These are phyloP conservation scores for Metacarcinus magister DNA, from an alignment of 2,888 invertebrate genomes.

Conservation along the genomic window DNA sequence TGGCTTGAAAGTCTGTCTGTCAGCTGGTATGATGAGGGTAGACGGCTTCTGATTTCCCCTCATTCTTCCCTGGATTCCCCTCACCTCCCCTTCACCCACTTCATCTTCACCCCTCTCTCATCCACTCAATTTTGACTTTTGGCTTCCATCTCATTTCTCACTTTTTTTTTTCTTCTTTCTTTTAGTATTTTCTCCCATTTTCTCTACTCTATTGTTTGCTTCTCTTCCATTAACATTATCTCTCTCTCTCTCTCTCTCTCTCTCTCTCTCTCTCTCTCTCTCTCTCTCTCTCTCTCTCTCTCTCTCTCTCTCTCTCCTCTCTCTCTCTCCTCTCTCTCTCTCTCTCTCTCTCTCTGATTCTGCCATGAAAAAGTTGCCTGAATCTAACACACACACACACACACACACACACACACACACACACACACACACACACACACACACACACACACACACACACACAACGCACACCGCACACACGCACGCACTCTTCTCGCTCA, in stretches of 20 bases:
- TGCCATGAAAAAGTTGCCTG: too few relatives aligned
- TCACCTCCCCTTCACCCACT: neutral
- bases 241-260: neutral
- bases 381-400: too few relatives aligned
- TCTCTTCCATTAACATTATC: neutral
- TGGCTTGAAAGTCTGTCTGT: neutral
- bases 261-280: neutral
- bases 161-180: too few relatives aligned
- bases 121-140: too few relatives aligned
- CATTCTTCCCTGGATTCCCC: neutral
- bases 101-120: neutral
- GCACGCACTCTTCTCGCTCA: neutral
- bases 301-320: neutral
- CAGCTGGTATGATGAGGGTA: neutral
- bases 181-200: too few relatives aligned
- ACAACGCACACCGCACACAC: too few relatives aligned
- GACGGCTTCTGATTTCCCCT: neutral
- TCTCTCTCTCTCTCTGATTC: neutral
- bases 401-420: too few relatives aligned
- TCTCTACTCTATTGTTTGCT: too few relatives aligned
- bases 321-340: conserved; percentile 26
- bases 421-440: neutral
- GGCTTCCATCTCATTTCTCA: too few relatives aligned
- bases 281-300: neutral
- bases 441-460: neutral